Evolutionary conservation across 2,797 vertebrate species (phyloP).

Genomic region (Microctenopoma stevenorrisi): DNA sequence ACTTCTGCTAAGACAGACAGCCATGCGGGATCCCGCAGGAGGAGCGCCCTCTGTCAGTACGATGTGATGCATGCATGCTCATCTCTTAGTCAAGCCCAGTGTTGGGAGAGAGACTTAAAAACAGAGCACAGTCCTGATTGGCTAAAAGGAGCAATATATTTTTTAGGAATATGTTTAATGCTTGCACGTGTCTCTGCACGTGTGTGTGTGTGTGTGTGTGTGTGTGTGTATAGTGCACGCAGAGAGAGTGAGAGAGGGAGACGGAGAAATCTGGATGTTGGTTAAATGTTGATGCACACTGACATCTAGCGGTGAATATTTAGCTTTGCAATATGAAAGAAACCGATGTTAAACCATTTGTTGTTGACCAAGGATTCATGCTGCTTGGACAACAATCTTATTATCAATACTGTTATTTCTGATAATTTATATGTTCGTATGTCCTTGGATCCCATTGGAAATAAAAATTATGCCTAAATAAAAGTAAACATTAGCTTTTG

Average conservation of each 20-base stretch:
- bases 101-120: constrained; percentile 31
- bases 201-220: not conserved
- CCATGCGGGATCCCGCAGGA: constrained; percentile 25
- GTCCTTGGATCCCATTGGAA: no score
- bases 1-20: constrained; percentile 60
- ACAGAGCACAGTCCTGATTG: constrained; percentile 40
- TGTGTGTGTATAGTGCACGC: not conserved
- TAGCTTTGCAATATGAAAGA: constrained; percentile 39
- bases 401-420: no score
- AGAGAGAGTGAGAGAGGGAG: not conserved
- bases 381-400: no score
- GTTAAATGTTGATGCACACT: constrained; percentile 53
- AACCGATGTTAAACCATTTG: not conserved
- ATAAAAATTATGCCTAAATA: not conserved
- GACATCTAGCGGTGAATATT: constrained; percentile 69
- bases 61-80: constrained; percentile 7
- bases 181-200: not conserved
- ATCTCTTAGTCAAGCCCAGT: not conserved
- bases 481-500: not conserved
- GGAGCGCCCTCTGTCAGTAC: constrained; percentile 71
- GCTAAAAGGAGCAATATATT: constrained; percentile 30
- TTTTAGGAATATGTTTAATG: constrained; percentile 23
- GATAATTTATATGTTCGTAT: no score
- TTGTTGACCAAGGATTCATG: no score
- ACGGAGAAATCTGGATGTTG: not conserved